Percentiles rank a stretch among this genome's conserved stretches.
Evolutionary conservation across 2,797 vertebrate species (phyloP).

Genomic region (Sebastes kiyomatsui): DNA sequence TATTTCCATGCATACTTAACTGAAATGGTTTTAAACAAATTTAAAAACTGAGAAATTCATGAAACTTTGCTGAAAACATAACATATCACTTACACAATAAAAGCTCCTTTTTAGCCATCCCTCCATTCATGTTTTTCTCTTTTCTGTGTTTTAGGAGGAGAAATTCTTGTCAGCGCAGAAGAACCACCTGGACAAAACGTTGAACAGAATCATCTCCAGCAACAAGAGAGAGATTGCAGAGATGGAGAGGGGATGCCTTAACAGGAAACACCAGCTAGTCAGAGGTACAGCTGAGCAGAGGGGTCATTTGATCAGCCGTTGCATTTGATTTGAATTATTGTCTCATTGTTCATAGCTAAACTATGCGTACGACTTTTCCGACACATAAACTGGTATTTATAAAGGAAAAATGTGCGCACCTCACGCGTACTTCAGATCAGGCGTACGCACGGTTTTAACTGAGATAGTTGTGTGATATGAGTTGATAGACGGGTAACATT

Average conservation of each 20-base stretch:
- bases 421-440: not conserved
- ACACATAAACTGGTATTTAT: not conserved
- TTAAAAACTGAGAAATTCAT: not conserved
- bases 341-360: not conserved
- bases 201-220: constrained; percentile 86
- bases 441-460: no score
- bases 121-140: not conserved
- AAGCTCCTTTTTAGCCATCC: not conserved
- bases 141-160: constrained; percentile 83
- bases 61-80: not conserved
- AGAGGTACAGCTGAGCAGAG: constrained; percentile 82
- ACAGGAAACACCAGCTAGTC: constrained; percentile 91
- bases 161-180: constrained; percentile 87
- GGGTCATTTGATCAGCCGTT: no score
- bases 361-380: not conserved
- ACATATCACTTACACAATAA: not conserved
- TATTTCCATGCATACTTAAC: not conserved
- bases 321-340: not conserved
- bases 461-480: not conserved
- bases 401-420: not conserved
- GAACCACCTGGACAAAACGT: constrained; percentile 84
- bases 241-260: constrained; percentile 89
- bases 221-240: constrained; percentile 92
- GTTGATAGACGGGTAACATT: not conserved
- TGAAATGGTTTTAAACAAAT: not conserved